Evolutionary conservation across 1,140 invertebrate genomes (phyloP).

Genomic region (Bradysia coprophila): DNA sequence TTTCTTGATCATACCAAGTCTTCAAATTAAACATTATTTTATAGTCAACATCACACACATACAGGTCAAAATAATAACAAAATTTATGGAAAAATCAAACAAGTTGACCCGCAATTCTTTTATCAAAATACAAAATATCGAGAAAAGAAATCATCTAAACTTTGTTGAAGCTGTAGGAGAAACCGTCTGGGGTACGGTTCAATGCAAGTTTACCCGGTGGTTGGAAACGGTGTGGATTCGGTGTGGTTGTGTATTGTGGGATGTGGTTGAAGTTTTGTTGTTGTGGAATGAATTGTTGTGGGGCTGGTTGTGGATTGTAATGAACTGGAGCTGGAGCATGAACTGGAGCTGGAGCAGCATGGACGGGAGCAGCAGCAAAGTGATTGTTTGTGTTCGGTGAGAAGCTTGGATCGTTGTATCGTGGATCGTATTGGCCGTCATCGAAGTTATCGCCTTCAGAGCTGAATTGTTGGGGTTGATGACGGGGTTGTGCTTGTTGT

Average conservation of each 20-base stretch:
- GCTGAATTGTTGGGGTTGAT: constrained; percentile 9
- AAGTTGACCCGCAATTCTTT: no score
- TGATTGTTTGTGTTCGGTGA: background rate
- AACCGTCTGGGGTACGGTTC: constrained; percentile 68
- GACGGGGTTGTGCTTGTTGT: constrained; percentile 12
- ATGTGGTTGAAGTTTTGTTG: constrained; percentile 19
- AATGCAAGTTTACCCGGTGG: constrained; percentile 65
- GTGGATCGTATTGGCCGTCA: constrained; percentile 32
- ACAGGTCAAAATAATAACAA: no score
- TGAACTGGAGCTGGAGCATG: constrained; percentile 21
- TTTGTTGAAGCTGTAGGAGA: constrained; percentile 62
- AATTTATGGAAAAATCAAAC: no score
- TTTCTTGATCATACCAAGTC: no score
- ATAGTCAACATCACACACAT: no score
- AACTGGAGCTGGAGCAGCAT: constrained; percentile 18
- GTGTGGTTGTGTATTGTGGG: constrained; percentile 34
- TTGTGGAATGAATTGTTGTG: constrained; percentile 25
- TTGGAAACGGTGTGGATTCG: constrained; percentile 48
- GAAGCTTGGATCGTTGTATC: constrained; percentile 21
- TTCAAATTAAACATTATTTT: no score
- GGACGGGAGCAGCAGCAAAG: constrained; percentile 18
- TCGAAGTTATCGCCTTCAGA: constrained; percentile 26
- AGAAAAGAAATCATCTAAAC: constrained; percentile 8
- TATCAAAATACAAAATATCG: background rate
- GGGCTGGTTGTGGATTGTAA: constrained; percentile 24